These are phyloP conservation scores for Tragelaphus imberbis DNA, from an alignment of 2,113 vertebrate species.

Conservation along the genomic window DNA sequence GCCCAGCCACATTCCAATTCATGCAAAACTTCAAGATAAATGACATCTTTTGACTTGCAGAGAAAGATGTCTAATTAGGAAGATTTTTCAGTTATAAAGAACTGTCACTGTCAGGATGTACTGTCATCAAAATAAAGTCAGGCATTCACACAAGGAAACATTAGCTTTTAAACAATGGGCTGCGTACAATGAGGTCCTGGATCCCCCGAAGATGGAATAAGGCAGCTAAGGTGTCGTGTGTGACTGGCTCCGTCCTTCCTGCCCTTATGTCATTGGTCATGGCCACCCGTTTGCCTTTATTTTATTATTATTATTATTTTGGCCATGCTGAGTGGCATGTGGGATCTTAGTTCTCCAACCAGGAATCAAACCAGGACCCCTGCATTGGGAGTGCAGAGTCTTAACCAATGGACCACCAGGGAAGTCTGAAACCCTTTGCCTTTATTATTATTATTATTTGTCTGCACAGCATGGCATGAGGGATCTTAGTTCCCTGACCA, in stretches of 20 bases:
- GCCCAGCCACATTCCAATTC: conserved; percentile 14
- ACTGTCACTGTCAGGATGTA: conserved; percentile 5
- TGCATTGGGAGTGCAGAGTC: background rate
- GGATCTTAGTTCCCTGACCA: background rate
- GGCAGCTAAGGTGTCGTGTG: background rate
- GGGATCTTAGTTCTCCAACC: background rate
- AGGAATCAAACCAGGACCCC: background rate
- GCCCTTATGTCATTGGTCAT: background rate
- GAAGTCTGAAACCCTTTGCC: background rate
- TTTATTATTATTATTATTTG: background rate
- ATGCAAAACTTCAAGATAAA: conserved; percentile 40
- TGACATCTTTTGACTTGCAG: conserved; percentile 51
- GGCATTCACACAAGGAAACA: background rate
- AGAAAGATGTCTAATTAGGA: conserved; percentile 41
- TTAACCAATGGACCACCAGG: background rate
- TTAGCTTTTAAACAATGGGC: background rate
- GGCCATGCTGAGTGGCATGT: background rate
- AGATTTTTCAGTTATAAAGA: conserved; percentile 33
- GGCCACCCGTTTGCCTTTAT: background rate
- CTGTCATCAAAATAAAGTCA: background rate
- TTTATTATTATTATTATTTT: background rate
- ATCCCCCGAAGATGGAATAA: rapidly evolving
- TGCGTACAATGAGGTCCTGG: background rate
- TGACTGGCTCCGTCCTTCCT: background rate
- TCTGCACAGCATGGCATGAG: background rate